Conservation (phyloP, 2,797 vertebrate species). For the Nothura maculosa region DNA sequence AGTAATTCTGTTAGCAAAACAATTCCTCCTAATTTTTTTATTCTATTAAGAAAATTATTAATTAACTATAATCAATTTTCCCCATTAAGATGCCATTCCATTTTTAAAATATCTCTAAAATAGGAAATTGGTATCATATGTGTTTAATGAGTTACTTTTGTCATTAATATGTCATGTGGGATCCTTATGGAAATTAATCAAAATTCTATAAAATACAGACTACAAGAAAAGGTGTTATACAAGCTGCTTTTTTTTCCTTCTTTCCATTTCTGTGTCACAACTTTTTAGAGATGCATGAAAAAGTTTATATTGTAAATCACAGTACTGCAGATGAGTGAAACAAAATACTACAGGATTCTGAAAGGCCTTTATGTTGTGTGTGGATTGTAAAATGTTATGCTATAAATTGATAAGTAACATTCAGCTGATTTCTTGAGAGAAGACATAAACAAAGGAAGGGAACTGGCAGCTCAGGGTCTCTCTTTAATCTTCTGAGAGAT, state of each 20-base stretch:
- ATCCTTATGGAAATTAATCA: background rate
- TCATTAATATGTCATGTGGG: background rate
- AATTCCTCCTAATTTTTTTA: rapidly evolving
- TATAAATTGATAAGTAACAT: background rate
- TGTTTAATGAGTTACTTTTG: background rate
- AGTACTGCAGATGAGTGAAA: background rate
- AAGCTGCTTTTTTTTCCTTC: background rate
- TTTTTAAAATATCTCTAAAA: background rate
- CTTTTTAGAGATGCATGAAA: background rate
- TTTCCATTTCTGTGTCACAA: background rate
- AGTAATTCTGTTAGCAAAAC: background rate
- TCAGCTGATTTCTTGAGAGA: background rate
- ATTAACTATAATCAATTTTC: background rate
- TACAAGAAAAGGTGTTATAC: background rate
- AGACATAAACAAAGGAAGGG: background rate
- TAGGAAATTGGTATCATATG: background rate
- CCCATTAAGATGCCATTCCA: background rate
- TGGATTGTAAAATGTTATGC: background rate
- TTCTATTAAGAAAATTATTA: background rate
- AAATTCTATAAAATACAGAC: background rate
- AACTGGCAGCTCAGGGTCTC: background rate
- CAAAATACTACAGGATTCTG: background rate
- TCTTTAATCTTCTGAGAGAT: background rate
- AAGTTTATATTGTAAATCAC: background rate
- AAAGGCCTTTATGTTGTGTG: background rate